Base-by-base conservation (phyloP, 2,113 vertebrate species). In the Aldabrachelys gigantea region DNA sequence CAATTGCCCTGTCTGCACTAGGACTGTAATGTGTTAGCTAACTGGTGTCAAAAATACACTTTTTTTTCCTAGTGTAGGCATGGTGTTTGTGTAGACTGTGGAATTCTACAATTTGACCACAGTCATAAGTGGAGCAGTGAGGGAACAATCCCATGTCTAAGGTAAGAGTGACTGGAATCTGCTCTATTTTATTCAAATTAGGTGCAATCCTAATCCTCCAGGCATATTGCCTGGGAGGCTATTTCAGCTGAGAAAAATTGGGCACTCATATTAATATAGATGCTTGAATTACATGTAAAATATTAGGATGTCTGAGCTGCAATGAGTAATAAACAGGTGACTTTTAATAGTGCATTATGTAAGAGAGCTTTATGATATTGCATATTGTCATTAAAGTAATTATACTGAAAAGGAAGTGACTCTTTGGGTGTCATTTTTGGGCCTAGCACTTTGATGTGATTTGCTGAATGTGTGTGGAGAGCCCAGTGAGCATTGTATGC, bases 361-460 rank as follows among this genome's bases (percentile, higher is more conserved):
- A 9, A 82, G 24, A 50, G 62, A 91, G 21, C 19, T 93, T 87
- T 87, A 82, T 83, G 24, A 31, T 75, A 84, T 9, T 54, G 65
- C 69, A 90, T 22, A 3, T 54, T 56, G 5, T 93, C 95, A 96
- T 96, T 95, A 89, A 85, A 96, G 44, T 89, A 95, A 97, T 97
- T 94, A 93, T 25, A 90, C 0, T 52, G 80, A 89, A 97, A 97
- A 96, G 93, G 91, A 97, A 97, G 94, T 97, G 88, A 96, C 92
- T 92, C 93, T 92, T 54, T 13, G 29, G 87, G 83, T 92, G 86
- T 85, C 52, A 22, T 87, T 89, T 85, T 88, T 69, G 86, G 91
- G 92, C 91, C 94, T 95, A 85, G 62, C 53, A 38, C 41, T 72
- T 87, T 59, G 35, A 2, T 72, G 76, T n/a, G 35, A 22, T 52